Base-by-base conservation (phyloP, 30 jellyfish, hydroid and myxozoan species). In the Aurelia aurita complex sp. Pacific region DNA sequence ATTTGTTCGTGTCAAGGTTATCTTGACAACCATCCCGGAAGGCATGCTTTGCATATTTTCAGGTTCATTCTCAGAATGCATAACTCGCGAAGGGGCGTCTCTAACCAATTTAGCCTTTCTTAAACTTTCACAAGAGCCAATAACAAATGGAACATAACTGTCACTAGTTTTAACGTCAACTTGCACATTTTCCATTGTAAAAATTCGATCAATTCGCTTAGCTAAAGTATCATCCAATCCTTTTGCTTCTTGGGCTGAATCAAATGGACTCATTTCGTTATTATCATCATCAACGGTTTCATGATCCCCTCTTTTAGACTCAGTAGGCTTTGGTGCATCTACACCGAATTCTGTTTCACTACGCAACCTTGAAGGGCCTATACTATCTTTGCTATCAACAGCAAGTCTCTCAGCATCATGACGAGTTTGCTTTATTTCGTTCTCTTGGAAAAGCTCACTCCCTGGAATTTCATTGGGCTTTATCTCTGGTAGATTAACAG, bases 101-200 rank as follows among this genome's bases (percentile, higher is more conserved):
- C 57, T 46, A 6, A 6, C 57, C 57, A 46, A 6, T 6, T 46
- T 46, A 33, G 60, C 61, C 74, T 16, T 75, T 67, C 15, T 13
- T 14, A 8, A 15, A 50, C 16, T 19, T 34, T 50, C 38, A 43
- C 29, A 12, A 14, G 89, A 50, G 2, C 71, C 70, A 61, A 61
- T 65, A 29, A 65, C 63, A 66, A 46, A 46, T 59, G 89, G 80
- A 17, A 79, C 71, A 9, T 34, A 79, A 29, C 67, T 63, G 60
- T 66, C 74, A 15, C 80, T 79, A 13, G 89, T 29, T 46, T 51
- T 64, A 17, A 79, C 89, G 61, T 79, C 73, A 9, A 79, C 89
- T 16, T 52, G 89, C 11, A 79, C 33, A 55, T 79, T 79, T 2
- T 79, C 89, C 14, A 79, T 43, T 17, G 50, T 52, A 35, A 64